These are phyloP conservation scores for Esox lucius DNA, from an alignment of 2,797 vertebrate species.

Conservation along the genomic window DNA sequence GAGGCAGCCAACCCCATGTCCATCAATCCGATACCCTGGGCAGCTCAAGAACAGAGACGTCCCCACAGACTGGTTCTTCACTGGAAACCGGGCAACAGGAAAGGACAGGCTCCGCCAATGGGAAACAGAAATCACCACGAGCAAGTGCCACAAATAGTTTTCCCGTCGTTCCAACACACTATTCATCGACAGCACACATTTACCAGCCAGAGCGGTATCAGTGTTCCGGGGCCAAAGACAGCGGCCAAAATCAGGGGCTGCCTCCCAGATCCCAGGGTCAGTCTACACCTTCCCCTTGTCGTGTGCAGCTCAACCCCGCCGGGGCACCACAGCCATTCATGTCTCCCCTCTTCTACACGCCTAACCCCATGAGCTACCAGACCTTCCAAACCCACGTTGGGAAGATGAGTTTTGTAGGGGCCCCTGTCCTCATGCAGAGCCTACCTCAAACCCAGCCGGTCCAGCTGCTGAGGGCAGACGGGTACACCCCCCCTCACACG, in stretches of 20 bases:
- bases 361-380: conserved; percentile 27
- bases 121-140: conserved; percentile 9
- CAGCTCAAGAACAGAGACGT: conserved; percentile 7
- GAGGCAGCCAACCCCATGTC: conserved; percentile 30
- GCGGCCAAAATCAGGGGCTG: conserved; percentile 13
- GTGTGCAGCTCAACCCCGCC: conserved; percentile 26
- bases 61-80: conserved; percentile 15
- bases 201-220: conserved; percentile 13
- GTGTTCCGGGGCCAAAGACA: conserved; percentile 19
- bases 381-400: conserved; percentile 29
- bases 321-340: conserved; percentile 42
- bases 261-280: conserved; percentile 36
- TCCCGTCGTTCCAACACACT: conserved; percentile 14
- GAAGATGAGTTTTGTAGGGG: conserved; percentile 44
- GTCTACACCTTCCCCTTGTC: conserved; percentile 17
- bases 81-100: conserved; percentile 33
- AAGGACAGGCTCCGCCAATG: conserved; percentile 8
- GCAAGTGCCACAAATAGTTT: conserved; percentile 3
- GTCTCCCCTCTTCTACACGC: conserved; percentile 55
- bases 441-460: conserved; percentile 31
- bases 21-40: conserved; percentile 22
- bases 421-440: conserved; percentile 44
- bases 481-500: neutral
- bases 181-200: conserved; percentile 13
- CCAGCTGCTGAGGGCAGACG: conserved; percentile 16